phyloP scores from a whole-genome alignment of 2,113 vertebrate species.

The Theropithecus gelada region DNA sequence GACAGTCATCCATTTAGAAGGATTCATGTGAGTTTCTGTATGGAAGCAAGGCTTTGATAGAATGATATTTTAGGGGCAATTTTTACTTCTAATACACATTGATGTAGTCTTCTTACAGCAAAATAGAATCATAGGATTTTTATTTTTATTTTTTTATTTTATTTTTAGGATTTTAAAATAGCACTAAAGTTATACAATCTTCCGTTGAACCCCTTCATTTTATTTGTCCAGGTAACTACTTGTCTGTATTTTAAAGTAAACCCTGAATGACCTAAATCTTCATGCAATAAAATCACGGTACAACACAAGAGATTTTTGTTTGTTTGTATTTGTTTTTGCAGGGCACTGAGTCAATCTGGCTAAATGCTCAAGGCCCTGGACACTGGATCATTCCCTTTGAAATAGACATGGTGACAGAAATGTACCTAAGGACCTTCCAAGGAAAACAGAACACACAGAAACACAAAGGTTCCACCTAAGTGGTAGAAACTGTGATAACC shows the following conservation, averaged over 20 bases:
- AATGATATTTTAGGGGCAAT: background rate
- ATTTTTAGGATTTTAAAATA: background rate
- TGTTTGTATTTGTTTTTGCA: background rate
- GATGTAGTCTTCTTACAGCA: background rate
- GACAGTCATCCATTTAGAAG: background rate
- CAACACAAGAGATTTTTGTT: background rate
- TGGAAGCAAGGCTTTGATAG: background rate
- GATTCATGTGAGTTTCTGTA: background rate
- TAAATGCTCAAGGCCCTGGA: background rate
- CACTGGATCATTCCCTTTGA: background rate
- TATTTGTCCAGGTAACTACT: background rate
- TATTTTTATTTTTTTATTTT: background rate
- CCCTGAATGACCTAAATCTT: background rate
- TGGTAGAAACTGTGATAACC: background rate
- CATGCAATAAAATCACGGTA: background rate
- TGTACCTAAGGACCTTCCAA: background rate
- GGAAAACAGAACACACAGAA: background rate
- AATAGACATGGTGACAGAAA: background rate
- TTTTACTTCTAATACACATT: background rate
- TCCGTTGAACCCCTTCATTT: background rate
- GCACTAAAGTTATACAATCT: background rate
- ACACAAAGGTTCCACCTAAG: background rate
- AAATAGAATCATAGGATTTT: slow-evolving; percentile 13
- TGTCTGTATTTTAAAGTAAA: background rate
- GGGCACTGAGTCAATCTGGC: background rate